phyloP scores from a whole-genome alignment of 2,797 vertebrate species.

The Malurus leucopterus region DNA sequence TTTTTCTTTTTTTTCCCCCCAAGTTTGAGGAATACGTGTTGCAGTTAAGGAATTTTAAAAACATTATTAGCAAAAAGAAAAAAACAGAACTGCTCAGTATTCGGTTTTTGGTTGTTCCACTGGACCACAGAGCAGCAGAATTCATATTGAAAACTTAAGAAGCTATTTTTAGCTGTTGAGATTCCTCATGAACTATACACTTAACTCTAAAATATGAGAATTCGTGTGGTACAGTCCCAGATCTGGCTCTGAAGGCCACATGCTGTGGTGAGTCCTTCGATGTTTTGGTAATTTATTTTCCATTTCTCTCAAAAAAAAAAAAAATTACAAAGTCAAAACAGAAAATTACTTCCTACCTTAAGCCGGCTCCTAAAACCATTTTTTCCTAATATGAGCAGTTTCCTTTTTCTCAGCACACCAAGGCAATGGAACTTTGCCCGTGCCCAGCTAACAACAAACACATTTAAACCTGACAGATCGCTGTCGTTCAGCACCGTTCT shows the following conservation, averaged over 20 bases:
- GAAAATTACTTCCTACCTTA: background rate
- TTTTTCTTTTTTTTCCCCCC: background rate
- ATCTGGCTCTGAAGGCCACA: background rate
- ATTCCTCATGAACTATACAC: background rate
- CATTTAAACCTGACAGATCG: background rate
- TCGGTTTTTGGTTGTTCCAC: background rate
- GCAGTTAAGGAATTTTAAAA: no score
- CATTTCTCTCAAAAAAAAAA: background rate
- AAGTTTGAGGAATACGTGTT: background rate
- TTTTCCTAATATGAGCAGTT: background rate
- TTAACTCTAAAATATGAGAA: background rate
- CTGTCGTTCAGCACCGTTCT: slow-evolving; percentile 7
- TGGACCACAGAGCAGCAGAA: background rate
- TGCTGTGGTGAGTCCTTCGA: background rate
- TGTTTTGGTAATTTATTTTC: background rate
- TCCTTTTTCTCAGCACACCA: background rate
- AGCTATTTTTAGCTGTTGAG: background rate
- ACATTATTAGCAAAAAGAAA: background rate
- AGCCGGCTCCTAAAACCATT: background rate
- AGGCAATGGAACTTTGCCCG: background rate
- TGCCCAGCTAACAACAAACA: slow-evolving; percentile 21
- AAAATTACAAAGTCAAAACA: background rate
- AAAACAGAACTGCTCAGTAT: background rate
- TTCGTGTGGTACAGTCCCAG: background rate
- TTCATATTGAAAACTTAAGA: background rate